phyloP scores from a whole-genome alignment of 2,888 invertebrate genomes.

The Cecidostiba fungosa region DNA sequence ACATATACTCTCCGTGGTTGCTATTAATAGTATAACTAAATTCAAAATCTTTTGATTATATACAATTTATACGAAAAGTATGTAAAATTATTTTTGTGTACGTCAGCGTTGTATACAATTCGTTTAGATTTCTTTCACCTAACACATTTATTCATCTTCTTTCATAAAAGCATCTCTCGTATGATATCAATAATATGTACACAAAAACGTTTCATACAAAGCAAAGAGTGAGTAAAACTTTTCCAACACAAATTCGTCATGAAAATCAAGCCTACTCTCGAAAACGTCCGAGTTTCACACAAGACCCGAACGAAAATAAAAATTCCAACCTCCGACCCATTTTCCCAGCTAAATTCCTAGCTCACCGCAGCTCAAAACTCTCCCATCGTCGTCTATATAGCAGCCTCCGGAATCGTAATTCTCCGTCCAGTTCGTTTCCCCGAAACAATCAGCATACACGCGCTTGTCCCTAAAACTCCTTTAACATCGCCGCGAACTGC shows the following conservation, averaged over 20 bases:
- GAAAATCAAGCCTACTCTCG: neutral
- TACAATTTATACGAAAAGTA: too few relatives aligned
- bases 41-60: too few relatives aligned
- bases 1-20: too few relatives aligned
- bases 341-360: slow-evolving; percentile 50
- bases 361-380: neutral
- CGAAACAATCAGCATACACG: slow-evolving; percentile 57
- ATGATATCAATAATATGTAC: too few relatives aligned
- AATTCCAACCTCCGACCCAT: slow-evolving; percentile 35
- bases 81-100: too few relatives aligned
- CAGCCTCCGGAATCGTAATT: neutral
- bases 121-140: too few relatives aligned
- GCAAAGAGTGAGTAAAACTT: too few relatives aligned
- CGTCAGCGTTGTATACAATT: too few relatives aligned
- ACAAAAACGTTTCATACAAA: too few relatives aligned
- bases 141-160: too few relatives aligned
- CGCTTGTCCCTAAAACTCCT: slow-evolving; percentile 42
- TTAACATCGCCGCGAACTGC: slow-evolving; percentile 23
- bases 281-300: neutral
- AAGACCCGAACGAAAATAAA: neutral
- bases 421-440: slow-evolving; percentile 32
- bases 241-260: neutral
- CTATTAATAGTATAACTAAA: too few relatives aligned
- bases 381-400: neutral
- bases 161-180: too few relatives aligned